These are phyloP conservation scores for Ciona savignyi DNA, from an alignment of 23 tunicate species.

Conservation along the genomic window DNA sequence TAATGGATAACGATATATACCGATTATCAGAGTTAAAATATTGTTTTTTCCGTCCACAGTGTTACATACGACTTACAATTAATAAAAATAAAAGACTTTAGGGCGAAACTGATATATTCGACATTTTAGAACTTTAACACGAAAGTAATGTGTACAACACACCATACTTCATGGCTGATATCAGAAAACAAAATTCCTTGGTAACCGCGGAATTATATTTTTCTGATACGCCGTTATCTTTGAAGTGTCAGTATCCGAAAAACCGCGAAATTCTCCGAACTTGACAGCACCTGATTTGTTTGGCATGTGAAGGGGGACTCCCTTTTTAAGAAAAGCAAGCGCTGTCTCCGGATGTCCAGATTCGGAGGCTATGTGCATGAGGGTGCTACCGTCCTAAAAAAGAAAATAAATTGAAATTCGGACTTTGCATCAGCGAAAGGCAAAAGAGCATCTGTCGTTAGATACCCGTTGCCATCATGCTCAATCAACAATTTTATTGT, in stretches of 20 bases:
- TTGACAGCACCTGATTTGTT: slow-evolving; percentile 63
- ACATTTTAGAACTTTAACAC: no score
- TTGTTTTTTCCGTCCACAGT: no score
- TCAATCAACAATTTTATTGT: no score
- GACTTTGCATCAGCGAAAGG: neutral
- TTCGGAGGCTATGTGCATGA: slow-evolving; percentile 92
- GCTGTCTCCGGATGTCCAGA: slow-evolving; percentile 87
- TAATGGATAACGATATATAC: no score
- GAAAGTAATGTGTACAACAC: no score
- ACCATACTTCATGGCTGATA: no score
- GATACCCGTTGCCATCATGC: no score
- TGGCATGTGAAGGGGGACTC: slow-evolving; percentile 88
- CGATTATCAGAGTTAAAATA: no score
- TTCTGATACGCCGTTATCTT: neutral
- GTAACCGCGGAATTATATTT: neutral
- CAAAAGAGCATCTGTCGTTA: no score
- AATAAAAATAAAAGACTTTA: no score
- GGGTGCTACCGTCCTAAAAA: slow-evolving; percentile 89
- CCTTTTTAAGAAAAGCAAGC: slow-evolving; percentile 58
- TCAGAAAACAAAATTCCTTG: neutral
- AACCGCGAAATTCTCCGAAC: neutral
- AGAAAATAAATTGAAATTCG: neutral
- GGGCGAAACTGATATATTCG: no score
- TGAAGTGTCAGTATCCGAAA: neutral
- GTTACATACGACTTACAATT: no score